Conservation (phyloP, 2,888 invertebrate genomes). For the Ophion costatus region DNA sequence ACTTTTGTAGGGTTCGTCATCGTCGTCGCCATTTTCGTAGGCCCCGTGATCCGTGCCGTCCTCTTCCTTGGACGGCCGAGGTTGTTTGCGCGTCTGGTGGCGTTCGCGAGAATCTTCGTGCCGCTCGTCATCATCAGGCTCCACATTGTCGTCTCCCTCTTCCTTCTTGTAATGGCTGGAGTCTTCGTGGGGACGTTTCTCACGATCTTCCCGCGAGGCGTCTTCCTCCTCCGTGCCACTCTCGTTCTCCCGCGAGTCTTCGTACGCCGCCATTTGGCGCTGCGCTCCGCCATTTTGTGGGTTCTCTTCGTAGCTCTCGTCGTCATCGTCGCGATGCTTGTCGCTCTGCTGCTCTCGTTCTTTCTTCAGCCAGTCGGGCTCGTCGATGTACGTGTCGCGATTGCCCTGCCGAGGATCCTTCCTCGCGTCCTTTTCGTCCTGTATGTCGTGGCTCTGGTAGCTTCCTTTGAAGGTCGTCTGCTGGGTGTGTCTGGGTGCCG, state of each 20-base stretch:
- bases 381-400: conserved; percentile 65
- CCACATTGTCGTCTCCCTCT: not conserved
- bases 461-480: conserved; percentile 66
- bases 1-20: conserved; percentile 16
- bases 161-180: conserved; percentile 40
- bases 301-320: conserved; percentile 33
- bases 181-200: conserved; percentile 50
- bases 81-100: conserved; percentile 21
- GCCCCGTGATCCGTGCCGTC: not conserved
- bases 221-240: not conserved
- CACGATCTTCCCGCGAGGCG: conserved; percentile 23
- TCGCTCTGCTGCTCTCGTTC: conserved; percentile 63
- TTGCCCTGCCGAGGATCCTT: conserved; percentile 57
- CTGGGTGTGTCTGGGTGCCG: conserved; percentile 53
- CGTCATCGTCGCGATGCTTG: conserved; percentile 62
- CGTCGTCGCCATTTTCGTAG: conserved; percentile 35
- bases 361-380: conserved; percentile 73
- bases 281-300: conserved; percentile 26
- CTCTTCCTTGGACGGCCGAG: not conserved
- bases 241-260: conserved; percentile 20
- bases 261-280: not conserved
- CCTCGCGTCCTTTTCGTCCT: conserved; percentile 70
- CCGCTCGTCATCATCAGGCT: conserved; percentile 26
- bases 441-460: conserved; percentile 73
- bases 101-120: conserved; percentile 47